Base-by-base conservation (phyloP, 2,113 vertebrate genomes). In the Ardeotis arabs region DNA sequence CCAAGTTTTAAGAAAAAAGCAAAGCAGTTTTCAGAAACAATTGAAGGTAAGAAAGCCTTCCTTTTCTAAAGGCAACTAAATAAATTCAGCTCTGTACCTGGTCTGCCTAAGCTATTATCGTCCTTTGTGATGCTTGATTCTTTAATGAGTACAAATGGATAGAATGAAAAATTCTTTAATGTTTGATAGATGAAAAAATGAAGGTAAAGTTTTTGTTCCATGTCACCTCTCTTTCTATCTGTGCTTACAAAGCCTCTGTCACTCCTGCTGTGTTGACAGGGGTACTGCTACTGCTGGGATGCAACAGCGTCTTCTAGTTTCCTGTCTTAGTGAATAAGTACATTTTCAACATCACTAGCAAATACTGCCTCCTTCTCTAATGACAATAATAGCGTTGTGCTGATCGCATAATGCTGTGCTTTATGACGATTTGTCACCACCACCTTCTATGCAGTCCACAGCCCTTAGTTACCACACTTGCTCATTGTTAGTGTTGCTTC, bases 161-260 rank as follows among this genome's bases (percentile, higher is more conserved):
- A 28, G 21, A 87, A 27, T 10, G 27, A 29, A 64, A 44, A 67
- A 25, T 58, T 90, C 7, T 6, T 63, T 60, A 81, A 31, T 29
- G 6, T 94, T 83, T 84, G 68, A 68, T 72, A 93, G 77, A 49
- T 82, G 66, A 75, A 96, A 93, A 95, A 78, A n/a, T 37, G 4
- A 75, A 81, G 52, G 37, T 47, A 23, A 52, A 35, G 27, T 39
- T 87, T 89, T 73, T 72, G 25, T 74, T 88, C 20, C 16, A 20
- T 28, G 7, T 39, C 47, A 73, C 19, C 11, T 87, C 55, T 67
- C 20, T 47, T 19, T 85, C 78, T n/a, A 41, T 77, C 27, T 17
- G 44, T 49, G 18, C 55, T 89, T 93, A 33, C 5, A 75, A 66
- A 45, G 47, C 12, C 47, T 74, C 47, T 75, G 22, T 47, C 12